Evolutionary conservation across 2,113 vertebrate genomes (phyloP), one percentile per base, ranked within the genome.

Genomic region (Engystomops pustulosus): DNA sequence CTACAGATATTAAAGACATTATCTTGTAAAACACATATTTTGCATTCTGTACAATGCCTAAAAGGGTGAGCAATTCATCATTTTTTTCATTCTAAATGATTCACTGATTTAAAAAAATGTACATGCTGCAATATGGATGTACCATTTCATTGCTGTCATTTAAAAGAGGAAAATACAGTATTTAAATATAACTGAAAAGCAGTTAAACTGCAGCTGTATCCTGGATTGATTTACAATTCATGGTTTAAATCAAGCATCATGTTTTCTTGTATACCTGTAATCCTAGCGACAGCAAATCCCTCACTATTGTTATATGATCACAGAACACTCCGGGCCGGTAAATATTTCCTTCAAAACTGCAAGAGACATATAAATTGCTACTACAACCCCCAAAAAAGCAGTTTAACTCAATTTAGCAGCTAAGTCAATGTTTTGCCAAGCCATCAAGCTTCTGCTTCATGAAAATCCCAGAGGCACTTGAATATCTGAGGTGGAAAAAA

Each of bases 401-500:
- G 79, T 90, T 92, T 89, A 90, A 89, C 90, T 91, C 86, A 75
- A 88, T 89, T 91, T 82, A 89, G 88, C 86, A 79, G 75, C 0
- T 2, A 89, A 90, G 65, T 85, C 89, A 85, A 79, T 89, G 89
- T 87, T 90, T 89, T 89, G 89, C 83, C 49, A 87, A 88, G 89
- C 88, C 87, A 79, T 89, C 87, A 87, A 55, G 85, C 77, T 67
- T 84, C 80, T 23, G 85, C 86, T 87, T 93, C 90, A 86, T 90
- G 90, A 91, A 91, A 92, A 91, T 87, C 89, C 91, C 90, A 47
- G 83, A 72, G 87, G 89, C 90, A 85, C 90, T 87, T 76, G 81
- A 71, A 87, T 88, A 90, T 89, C 88, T 83, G 85, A 86, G 89
- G 83, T 87, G 85, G 87, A 77, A 79, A 85, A 82, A 84, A 94